Evolutionary conservation across 2,888 invertebrate genomes (phyloP), one percentile per base, ranked within the genome.

Genomic region (Embidobia sp.): DNA sequence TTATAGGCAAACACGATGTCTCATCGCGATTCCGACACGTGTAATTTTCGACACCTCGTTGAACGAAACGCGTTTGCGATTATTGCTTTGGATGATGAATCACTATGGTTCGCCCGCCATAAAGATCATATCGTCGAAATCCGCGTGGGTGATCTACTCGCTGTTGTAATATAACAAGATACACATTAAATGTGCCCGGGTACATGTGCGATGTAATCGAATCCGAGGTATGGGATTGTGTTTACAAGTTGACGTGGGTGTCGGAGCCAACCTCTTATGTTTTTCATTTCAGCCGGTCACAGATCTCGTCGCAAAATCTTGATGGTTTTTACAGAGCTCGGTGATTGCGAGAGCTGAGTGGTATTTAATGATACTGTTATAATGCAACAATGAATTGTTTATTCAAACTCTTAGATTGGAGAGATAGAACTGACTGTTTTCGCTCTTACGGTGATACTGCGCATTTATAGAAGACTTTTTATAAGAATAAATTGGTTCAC

Each of bases 131-230:
- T 76, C 75, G 40, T 66, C 46, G 64, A 66, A 73, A 79, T 61
- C 78, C 40, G 79, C 78, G 82, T 81, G 82, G 81, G 82, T 80
- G 82, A 80, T 80, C 80, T 63, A 15, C 5, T 11, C 70, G 27
- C 35, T 70, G 76, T 64, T 67, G 59, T 78, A 81, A 80, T 59
- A 42, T 80, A 81, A 81, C 80, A 72, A 79, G 80, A 79, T 67
- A 44, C 67, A 76, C 64, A 64, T 73, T 73, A 73, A 64, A 73
- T 70, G 75, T 51, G 72, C 55, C 31, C 57, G 69, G 29, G 18
- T 69, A 57, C 55, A 81, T 83, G 81, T 82, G 82, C 81, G 83
- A 83, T 82, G 80, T 80, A 80, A 82, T 81, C 80, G 81, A 69
- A 63, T 74, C 59, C 61, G 48, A 55, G 26, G 33, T 51, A 70